Conservation (phyloP, 2,113 vertebrate species). For the Nerophis lumbriciformis region DNA sequence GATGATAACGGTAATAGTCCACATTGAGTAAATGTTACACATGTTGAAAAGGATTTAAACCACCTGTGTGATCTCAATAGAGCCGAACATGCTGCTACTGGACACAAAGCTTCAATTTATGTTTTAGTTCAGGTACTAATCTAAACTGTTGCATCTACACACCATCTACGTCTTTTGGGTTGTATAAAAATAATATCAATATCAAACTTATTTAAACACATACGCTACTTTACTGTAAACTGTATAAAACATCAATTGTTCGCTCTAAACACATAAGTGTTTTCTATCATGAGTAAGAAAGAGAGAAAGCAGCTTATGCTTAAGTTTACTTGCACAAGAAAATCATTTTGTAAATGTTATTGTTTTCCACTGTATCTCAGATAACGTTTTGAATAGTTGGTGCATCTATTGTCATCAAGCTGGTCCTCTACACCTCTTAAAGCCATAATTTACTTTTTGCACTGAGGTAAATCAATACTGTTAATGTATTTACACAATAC, state of each 20-base stretch:
- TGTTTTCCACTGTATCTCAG: slow-evolving; percentile 38
- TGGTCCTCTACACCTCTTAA: slow-evolving; percentile 39
- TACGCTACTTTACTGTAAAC: slow-evolving; percentile 41
- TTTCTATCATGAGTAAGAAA: slow-evolving; percentile 44
- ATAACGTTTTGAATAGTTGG: slow-evolving; percentile 28
- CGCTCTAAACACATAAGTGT: slow-evolving; percentile 36
- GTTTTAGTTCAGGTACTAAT: slow-evolving; percentile 33
- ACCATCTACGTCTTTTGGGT: slow-evolving; percentile 31
- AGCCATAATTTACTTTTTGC: slow-evolving; percentile 55
- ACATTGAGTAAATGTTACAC: slow-evolving; percentile 14
- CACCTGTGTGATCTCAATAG: slow-evolving; percentile 18
- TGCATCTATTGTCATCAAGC: slow-evolving; percentile 41
- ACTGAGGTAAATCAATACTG: slow-evolving; percentile 27
- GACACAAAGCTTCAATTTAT: slow-evolving; percentile 18
- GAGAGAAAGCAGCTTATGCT: slow-evolving; percentile 61
- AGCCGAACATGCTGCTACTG: slow-evolving; percentile 9
- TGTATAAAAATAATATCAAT: slow-evolving; percentile 27
- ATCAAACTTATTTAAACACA: slow-evolving; percentile 56
- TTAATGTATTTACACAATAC: slow-evolving; percentile 19
- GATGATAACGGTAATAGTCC: slow-evolving; percentile 11
- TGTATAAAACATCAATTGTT: slow-evolving; percentile 39
- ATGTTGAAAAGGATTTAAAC: slow-evolving; percentile 19
- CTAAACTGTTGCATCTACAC: slow-evolving; percentile 2
- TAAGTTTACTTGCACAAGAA: slow-evolving; percentile 49
- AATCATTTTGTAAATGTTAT: slow-evolving; percentile 29